Evolutionary conservation across 2,113 vertebrate genomes (phyloP).

Genomic region (Indicator maculatus): DNA sequence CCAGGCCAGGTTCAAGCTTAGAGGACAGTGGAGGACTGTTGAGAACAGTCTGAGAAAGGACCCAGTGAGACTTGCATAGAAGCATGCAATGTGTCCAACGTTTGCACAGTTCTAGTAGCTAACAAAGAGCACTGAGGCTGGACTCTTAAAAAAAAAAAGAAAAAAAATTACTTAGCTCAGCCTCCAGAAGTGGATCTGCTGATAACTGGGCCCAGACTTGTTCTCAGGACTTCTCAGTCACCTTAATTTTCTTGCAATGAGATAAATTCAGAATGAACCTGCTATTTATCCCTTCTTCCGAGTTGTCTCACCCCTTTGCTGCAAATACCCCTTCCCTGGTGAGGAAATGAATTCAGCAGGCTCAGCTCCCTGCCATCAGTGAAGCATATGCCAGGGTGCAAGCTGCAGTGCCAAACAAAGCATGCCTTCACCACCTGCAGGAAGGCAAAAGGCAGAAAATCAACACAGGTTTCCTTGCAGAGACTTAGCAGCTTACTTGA

Average conservation of each 20-base stretch:
- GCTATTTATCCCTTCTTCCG: not conserved
- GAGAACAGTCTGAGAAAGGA: not conserved
- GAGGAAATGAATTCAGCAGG: not conserved
- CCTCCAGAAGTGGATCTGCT: not conserved
- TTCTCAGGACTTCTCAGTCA: not conserved
- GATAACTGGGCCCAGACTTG: not conserved
- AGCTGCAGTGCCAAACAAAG: constrained; percentile 27
- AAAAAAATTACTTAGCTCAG: not conserved
- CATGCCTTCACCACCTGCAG: not conserved
- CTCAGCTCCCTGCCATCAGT: not conserved
- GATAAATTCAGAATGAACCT: not conserved
- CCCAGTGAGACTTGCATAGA: not conserved
- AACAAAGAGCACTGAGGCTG: not conserved
- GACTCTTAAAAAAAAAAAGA: not conserved
- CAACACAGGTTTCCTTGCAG: not conserved
- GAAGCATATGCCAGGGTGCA: not conserved
- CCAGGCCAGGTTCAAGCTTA: not conserved
- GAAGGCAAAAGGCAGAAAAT: not conserved
- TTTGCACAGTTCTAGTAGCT: not conserved
- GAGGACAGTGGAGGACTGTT: not conserved
- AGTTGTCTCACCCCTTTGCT: not conserved
- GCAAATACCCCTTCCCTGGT: not conserved
- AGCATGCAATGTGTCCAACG: not conserved
- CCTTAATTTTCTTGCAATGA: not conserved
- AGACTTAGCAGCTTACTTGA: not conserved